Conservation (phyloP, 2,113 vertebrate genomes). For the Amphiprion percula region DNA sequence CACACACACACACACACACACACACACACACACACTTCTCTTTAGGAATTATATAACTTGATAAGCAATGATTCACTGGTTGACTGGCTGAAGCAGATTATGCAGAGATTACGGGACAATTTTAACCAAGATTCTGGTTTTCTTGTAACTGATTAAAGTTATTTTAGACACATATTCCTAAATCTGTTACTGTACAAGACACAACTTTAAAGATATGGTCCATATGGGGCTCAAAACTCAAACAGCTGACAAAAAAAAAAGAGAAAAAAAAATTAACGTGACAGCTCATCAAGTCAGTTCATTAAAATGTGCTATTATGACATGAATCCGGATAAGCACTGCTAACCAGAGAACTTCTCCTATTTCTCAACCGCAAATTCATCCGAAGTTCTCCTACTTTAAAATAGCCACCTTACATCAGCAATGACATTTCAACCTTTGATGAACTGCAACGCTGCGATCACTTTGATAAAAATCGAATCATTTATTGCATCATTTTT, state of each 20-base stretch:
- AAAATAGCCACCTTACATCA: conserved; percentile 35
- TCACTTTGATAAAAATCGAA: not conserved
- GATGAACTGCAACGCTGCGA: not conserved
- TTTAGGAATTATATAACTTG: conserved; percentile 58
- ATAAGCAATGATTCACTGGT: conserved; percentile 34
- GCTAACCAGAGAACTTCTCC: conserved; percentile 32
- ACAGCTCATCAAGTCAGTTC: not conserved
- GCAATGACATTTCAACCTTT: conserved; percentile 29
- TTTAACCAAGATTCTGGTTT: conserved; percentile 5
- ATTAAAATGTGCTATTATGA: not conserved
- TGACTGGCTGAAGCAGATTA: not conserved
- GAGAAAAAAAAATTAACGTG: not conserved
- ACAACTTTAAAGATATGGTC: not conserved
- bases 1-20: conserved; percentile 14
- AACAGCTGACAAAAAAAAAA: not conserved
- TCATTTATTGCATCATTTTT: not conserved
- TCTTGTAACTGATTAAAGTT: not conserved
- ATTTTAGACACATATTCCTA: not conserved
- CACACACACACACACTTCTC: conserved; percentile 10
- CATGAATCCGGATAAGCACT: not conserved
- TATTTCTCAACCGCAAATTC: conserved; percentile 35
- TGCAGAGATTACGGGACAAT: conserved; percentile 7
- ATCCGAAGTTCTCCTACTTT: conserved; percentile 33
- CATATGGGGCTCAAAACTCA: not conserved
- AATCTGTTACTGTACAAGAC: not conserved